Conservation (phyloP, 1,140 invertebrate genomes). For the Lasaia peninsularis region DNA sequence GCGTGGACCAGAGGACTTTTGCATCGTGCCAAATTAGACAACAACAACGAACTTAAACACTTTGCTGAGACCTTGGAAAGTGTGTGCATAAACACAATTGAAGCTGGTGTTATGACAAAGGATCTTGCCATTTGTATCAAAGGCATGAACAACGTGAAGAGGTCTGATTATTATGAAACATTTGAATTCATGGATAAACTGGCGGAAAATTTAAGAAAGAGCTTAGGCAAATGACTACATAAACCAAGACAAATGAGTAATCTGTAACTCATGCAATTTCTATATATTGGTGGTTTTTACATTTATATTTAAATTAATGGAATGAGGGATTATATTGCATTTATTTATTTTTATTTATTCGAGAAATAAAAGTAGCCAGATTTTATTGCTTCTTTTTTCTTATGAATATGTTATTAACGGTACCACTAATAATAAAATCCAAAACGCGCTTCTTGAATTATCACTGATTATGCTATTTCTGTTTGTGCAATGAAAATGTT, state of each 20-base stretch:
- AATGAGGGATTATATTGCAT: conserved; percentile 48
- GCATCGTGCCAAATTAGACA: conserved; percentile 95
- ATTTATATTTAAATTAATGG: conserved; percentile 32
- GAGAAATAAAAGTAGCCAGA: conserved; percentile 13
- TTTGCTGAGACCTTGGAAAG: conserved; percentile 92
- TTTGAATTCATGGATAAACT: conserved; percentile 98
- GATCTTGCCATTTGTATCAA: conserved; percentile 99
- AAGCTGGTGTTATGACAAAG: conserved; percentile 97
- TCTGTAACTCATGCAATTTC: conserved; percentile 37
- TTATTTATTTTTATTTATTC: conserved; percentile 40
- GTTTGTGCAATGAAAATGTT: too few species aligned
- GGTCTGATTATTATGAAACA: conserved; percentile 96
- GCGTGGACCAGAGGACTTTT: conserved; percentile 96
- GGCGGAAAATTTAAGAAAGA: conserved; percentile 92
- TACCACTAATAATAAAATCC: too few species aligned
- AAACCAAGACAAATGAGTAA: conserved; percentile 35
- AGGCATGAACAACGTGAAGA: conserved; percentile 89
- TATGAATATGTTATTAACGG: too few species aligned
- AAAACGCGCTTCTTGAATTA: too few species aligned
- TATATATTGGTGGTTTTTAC: conserved; percentile 11
- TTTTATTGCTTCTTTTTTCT: neutral
- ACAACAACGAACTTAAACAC: conserved; percentile 85
- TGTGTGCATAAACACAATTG: conserved; percentile 96
- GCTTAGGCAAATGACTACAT: conserved; percentile 58
- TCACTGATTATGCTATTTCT: too few species aligned